phyloP scores from a whole-genome alignment of 2,888 invertebrate genomes.

The Acronicta alni region DNA sequence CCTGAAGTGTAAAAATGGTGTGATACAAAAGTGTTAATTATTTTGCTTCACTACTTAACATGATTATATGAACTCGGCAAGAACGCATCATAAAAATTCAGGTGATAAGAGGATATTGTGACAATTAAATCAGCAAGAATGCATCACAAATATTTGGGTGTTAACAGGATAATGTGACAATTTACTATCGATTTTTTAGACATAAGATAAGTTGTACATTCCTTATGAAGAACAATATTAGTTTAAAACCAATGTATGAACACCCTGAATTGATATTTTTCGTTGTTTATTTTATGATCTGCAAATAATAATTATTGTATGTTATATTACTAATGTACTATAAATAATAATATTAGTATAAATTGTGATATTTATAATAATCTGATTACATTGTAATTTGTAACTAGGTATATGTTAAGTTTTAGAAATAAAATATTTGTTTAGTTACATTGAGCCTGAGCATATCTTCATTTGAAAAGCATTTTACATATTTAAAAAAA shows the following conservation, averaged over 20 bases:
- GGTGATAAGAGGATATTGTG: too few relatives aligned
- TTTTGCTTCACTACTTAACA: conserved; percentile 10
- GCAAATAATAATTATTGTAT: conserved; percentile 32
- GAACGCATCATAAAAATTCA: background rate
- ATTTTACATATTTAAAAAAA: too few relatives aligned
- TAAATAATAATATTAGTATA: conserved; percentile 49
- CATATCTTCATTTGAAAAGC: too few relatives aligned
- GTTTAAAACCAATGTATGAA: conserved; percentile 55
- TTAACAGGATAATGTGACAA: conserved; percentile 26
- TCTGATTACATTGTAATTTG: conserved; percentile 64
- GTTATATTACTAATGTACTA: conserved; percentile 32
- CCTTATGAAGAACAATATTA: conserved; percentile 25
- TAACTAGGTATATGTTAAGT: conserved; percentile 73
- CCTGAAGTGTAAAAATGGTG: conserved; percentile 69
- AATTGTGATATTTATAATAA: conserved; percentile 62
- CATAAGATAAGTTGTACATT: conserved; percentile 49
- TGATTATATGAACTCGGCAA: background rate
- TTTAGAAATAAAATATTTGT: conserved; percentile 73
- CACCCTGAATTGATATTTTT: conserved; percentile 41
- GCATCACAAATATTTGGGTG: conserved; percentile 39
- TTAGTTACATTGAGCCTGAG: conserved; percentile 19
- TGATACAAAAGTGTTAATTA: conserved; percentile 32
- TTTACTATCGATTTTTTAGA: conserved; percentile 20
- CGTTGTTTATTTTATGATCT: conserved; percentile 60
- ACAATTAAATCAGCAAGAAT: conserved; percentile 4